Conservation (phyloP, 2,113 vertebrate genomes). For the Sitta europaea region DNA sequence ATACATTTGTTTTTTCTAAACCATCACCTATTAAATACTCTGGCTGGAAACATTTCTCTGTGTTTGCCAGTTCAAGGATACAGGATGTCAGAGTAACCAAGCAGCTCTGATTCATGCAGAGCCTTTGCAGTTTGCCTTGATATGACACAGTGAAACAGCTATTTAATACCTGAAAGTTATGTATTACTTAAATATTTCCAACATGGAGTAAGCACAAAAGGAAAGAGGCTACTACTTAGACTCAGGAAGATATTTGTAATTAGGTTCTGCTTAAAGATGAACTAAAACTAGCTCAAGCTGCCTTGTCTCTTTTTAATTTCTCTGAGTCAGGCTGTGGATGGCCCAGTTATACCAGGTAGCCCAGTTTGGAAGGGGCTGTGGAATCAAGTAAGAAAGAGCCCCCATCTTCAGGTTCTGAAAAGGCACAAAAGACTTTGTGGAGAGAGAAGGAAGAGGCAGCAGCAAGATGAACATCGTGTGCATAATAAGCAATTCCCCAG, state of each 20-base stretch:
- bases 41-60: not conserved
- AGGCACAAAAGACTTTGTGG: not conserved
- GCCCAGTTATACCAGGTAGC: not conserved
- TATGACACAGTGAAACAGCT: not conserved
- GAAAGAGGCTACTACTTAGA: not conserved
- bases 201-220: not conserved
- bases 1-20: not conserved
- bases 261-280: not conserved
- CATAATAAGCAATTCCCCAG: slow-evolving; percentile 2
- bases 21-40: not conserved
- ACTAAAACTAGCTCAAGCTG: not conserved
- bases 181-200: not conserved
- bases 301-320: not conserved
- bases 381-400: not conserved
- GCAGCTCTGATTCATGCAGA: not conserved
- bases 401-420: not conserved
- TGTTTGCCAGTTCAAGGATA: not conserved
- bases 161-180: not conserved
- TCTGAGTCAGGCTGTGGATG: not conserved
- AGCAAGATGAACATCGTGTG: not conserved
- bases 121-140: not conserved
- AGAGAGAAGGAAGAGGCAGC: not conserved
- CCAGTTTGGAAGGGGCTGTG: not conserved
- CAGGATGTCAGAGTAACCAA: not conserved
- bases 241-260: not conserved